phyloP scores from a whole-genome alignment of 2,797 vertebrate genomes.

The Astyanax mexicanus region DNA sequence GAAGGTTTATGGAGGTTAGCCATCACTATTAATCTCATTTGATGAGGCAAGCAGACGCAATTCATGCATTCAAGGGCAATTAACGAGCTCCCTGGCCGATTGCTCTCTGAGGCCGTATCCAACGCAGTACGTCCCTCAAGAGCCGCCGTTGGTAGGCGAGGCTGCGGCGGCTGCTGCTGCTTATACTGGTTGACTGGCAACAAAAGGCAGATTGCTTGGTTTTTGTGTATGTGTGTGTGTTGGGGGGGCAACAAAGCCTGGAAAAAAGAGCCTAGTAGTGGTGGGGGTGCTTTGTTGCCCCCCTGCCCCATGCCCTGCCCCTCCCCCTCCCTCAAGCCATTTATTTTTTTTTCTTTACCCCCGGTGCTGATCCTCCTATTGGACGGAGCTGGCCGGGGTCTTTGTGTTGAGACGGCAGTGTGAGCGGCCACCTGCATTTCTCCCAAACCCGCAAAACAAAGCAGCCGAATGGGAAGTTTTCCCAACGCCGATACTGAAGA shows the following conservation, averaged over 20 bases:
- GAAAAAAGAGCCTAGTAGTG: slow-evolving; percentile 28
- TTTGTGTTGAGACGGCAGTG: slow-evolving; percentile 38
- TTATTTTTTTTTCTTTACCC: slow-evolving; percentile 23
- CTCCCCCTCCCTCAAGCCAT: slow-evolving; percentile 23
- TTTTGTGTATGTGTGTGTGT: slow-evolving; percentile 38
- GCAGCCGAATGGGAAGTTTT: slow-evolving; percentile 43
- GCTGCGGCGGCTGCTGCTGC: slow-evolving; percentile 45
- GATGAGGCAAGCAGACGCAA: slow-evolving; percentile 43
- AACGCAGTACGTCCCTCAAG: slow-evolving; percentile 51
- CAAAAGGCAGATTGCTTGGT: slow-evolving; percentile 50
- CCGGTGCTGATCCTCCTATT: slow-evolving; percentile 22
- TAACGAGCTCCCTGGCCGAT: slow-evolving; percentile 46
- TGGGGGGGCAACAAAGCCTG: slow-evolving; percentile 16
- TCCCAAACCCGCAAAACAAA: slow-evolving; percentile 37
- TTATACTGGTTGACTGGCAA: slow-evolving; percentile 47
- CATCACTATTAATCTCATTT: slow-evolving; percentile 38
- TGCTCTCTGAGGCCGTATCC: slow-evolving; percentile 44
- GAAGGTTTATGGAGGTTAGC: slow-evolving; percentile 42
- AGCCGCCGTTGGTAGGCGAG: slow-evolving; percentile 57
- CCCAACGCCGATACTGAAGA: slow-evolving; percentile 12
- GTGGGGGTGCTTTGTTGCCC: slow-evolving; percentile 32
- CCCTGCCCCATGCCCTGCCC: slow-evolving; percentile 1
- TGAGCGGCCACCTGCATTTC: slow-evolving; percentile 49
- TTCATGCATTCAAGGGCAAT: slow-evolving; percentile 48
- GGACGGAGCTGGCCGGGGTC: slow-evolving; percentile 46